phyloP scores from a whole-genome alignment of 2,888 invertebrate genomes.

The Lapara coniferarum region DNA sequence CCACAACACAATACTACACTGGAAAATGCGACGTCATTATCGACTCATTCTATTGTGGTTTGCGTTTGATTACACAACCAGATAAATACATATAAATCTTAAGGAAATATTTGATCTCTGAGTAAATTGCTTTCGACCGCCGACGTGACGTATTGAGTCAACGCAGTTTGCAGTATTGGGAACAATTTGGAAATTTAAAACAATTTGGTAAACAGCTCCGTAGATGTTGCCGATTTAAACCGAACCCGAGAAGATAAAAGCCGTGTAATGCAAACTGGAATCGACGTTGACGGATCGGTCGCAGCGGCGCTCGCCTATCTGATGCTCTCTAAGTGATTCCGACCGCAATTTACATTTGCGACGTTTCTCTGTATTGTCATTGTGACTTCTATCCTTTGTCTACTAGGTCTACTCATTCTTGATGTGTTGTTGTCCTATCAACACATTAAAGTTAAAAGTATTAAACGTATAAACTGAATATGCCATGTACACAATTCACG shows the following conservation, averaged over 20 bases:
- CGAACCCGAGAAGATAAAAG: slow-evolving; percentile 77
- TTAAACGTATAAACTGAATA: background rate
- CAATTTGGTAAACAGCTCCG: slow-evolving; percentile 80
- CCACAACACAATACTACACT: slow-evolving; percentile 52
- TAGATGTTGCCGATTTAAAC: slow-evolving; percentile 79
- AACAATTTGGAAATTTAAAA: slow-evolving; percentile 78
- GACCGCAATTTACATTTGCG: slow-evolving; percentile 78
- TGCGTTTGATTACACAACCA: slow-evolving; percentile 66
- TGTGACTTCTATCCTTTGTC: slow-evolving; percentile 69
- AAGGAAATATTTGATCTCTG: slow-evolving; percentile 70
- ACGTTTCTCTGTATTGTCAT: slow-evolving; percentile 76
- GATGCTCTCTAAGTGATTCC: slow-evolving; percentile 82
- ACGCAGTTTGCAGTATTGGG: slow-evolving; percentile 58
- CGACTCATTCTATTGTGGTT: slow-evolving; percentile 62
- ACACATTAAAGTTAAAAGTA: slow-evolving; percentile 29
- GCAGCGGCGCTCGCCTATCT: slow-evolving; percentile 78
- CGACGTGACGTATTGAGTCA: slow-evolving; percentile 58
- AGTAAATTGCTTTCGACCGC: slow-evolving; percentile 56
- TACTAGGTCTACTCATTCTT: slow-evolving; percentile 50
- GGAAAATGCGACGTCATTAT: slow-evolving; percentile 67
- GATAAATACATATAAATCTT: slow-evolving; percentile 75
- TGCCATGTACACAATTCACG: background rate
- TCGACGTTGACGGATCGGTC: slow-evolving; percentile 82
- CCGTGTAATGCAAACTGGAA: slow-evolving; percentile 79
- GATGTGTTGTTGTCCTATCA: slow-evolving; percentile 45